phyloP scores from a whole-genome alignment of 1,140 invertebrate genomes.

The Hypothenemus hampei region DNA sequence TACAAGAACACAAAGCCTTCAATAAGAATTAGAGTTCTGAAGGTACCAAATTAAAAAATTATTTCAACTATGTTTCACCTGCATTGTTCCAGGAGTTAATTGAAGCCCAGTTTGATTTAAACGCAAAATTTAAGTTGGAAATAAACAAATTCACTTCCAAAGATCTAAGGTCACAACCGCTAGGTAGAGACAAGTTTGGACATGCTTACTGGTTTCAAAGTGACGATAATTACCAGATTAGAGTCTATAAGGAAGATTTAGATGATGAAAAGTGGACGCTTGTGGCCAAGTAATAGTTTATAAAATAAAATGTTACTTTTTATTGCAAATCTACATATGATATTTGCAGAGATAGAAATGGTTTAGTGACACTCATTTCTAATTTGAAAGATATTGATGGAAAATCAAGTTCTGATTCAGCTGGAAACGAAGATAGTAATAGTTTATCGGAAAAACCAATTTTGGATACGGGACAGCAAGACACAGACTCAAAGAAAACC shows the following conservation, averaged over 20 bases:
- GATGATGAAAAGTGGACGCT: constrained; percentile 95
- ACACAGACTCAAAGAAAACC: constrained; percentile 29
- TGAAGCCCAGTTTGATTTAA: constrained; percentile 92
- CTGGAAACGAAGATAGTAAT: constrained; percentile 63
- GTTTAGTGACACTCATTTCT: constrained; percentile 67
- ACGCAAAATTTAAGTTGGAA: constrained; percentile 89
- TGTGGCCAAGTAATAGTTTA: constrained; percentile 67
- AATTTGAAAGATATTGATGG: constrained; percentile 63
- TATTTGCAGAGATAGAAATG: constrained; percentile 60
- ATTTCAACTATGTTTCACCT: neutral
- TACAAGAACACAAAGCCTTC: constrained; percentile 86
- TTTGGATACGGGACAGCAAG: constrained; percentile 49
- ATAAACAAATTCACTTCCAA: constrained; percentile 76
- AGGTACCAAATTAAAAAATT: constrained; percentile 54
- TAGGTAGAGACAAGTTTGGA: constrained; percentile 86
- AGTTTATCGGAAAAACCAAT: constrained; percentile 53
- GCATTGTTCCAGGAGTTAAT: constrained; percentile 75
- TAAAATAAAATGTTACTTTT: neutral
- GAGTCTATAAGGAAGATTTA: constrained; percentile 89
- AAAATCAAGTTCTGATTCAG: constrained; percentile 50
- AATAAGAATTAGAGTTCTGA: constrained; percentile 84
- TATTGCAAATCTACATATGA: neutral
- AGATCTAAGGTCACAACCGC: constrained; percentile 76
- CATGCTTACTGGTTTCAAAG: constrained; percentile 90
- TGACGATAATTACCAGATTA: constrained; percentile 81